Percentiles rank a stretch among this genome's conserved stretches.
Evolutionary conservation across 2,113 vertebrate genomes (phyloP).

Genomic region (Lophura nycthemera): DNA sequence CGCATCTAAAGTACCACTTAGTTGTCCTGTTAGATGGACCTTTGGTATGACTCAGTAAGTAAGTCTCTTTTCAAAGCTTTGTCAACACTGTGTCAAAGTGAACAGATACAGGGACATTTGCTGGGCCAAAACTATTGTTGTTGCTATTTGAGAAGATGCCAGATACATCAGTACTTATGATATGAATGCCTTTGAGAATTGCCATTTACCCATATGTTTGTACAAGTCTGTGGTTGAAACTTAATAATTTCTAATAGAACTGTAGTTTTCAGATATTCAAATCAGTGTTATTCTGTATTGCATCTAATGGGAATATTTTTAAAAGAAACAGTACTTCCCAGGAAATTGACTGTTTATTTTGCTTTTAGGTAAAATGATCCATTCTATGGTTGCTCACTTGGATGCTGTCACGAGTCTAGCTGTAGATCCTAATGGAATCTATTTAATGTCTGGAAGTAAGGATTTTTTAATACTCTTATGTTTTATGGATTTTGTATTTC

Average conservation of each 20-base stretch:
- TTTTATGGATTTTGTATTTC: background rate
- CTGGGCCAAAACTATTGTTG: background rate
- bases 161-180: background rate
- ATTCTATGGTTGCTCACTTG: constrained; percentile 99
- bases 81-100: background rate
- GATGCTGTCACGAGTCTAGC: constrained; percentile 98
- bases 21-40: background rate
- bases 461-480: background rate
- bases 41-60: background rate
- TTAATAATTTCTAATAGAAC: background rate
- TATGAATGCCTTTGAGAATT: background rate
- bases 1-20: background rate
- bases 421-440: constrained; percentile 99
- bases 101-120: background rate
- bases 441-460: constrained; percentile 99
- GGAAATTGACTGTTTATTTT: constrained; percentile 44
- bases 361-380: constrained; percentile 93
- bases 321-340: background rate
- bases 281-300: background rate
- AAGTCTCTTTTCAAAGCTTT: background rate
- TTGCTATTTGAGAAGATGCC: background rate
- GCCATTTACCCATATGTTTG: background rate
- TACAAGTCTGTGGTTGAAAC: background rate
- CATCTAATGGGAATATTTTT: background rate
- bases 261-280: background rate